A percentile compares a stretch with the other conserved stretches of the same genome.
These are phyloP conservation scores for Ferrisia virgata DNA, from an alignment of 2,888 invertebrate genomes.

Conservation along the genomic window DNA sequence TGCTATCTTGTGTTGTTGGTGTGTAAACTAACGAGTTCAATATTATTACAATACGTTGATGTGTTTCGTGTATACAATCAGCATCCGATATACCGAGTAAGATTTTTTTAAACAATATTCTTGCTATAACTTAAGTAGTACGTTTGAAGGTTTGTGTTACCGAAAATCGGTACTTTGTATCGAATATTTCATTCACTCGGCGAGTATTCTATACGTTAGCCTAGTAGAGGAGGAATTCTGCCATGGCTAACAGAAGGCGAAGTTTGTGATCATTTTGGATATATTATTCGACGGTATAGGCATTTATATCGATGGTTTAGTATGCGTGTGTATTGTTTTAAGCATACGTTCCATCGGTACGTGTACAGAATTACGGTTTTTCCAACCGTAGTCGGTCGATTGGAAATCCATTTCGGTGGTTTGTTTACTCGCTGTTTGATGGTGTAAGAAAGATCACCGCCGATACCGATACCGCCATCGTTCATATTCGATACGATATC, in stretches of 20 bases:
- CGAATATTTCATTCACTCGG: background rate
- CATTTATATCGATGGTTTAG: background rate
- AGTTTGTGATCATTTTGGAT: background rate
- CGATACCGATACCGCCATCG: no score
- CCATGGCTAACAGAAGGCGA: background rate
- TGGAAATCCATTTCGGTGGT: background rate
- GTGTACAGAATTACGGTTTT: background rate
- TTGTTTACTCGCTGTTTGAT: background rate
- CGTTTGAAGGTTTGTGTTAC: background rate
- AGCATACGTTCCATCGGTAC: no score
- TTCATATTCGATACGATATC: background rate
- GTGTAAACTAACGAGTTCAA: slow-evolving; percentile 7
- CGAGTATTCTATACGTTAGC: background rate
- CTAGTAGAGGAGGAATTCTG: background rate
- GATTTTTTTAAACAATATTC: background rate
- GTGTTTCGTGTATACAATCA: slow-evolving; percentile 2
- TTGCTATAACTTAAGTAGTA: background rate
- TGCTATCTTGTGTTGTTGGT: background rate
- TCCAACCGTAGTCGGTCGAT: background rate
- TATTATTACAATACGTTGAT: slow-evolving; percentile 7
- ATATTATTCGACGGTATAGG: background rate
- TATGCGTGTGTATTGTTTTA: no score
- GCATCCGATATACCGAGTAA: slow-evolving; percentile 7
- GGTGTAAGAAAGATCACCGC: background rate
- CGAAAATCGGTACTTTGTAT: background rate